Percentiles rank a stretch among this genome's conserved stretches.
These are phyloP conservation scores for Acanthurus lineatus DNA, from an alignment of 2,797 vertebrate genomes.

Conservation along the genomic window DNA sequence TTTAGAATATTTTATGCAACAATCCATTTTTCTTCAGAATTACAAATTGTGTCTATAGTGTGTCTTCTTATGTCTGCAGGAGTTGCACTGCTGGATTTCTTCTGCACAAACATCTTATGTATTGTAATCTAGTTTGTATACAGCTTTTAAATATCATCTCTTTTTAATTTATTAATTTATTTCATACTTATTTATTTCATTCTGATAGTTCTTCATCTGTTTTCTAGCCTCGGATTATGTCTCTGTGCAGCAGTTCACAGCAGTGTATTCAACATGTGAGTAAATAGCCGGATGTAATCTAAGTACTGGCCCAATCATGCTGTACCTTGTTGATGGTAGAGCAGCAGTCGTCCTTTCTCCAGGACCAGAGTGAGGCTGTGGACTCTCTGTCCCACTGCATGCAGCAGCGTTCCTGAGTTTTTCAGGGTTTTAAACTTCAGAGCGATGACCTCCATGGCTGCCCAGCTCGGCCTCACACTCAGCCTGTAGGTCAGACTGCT, in stretches of 20 bases:
- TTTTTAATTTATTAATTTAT: neutral
- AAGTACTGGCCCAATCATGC: neutral
- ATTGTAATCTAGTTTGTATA: neutral
- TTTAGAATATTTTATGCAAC: too few species aligned
- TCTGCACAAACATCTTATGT: too few species aligned
- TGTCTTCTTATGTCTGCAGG: too few species aligned
- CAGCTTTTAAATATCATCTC: neutral
- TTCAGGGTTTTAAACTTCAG: conserved; percentile 94
- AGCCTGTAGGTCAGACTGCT: conserved; percentile 94
- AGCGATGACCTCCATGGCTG: conserved; percentile 91
- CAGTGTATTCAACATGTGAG: too few species aligned
- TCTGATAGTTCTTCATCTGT: neutral
- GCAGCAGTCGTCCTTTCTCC: conserved; percentile 89
- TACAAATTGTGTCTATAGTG: too few species aligned
- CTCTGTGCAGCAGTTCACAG: neutral
- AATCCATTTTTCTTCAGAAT: too few species aligned
- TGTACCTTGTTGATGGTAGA: conserved; percentile 93
- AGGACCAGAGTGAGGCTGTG: conserved; percentile 94
- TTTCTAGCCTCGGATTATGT: neutral
- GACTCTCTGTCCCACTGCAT: conserved; percentile 92
- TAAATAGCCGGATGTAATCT: neutral
- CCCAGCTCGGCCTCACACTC: conserved; percentile 90
- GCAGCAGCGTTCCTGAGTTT: conserved; percentile 93
- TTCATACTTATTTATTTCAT: neutral
- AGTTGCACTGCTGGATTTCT: too few species aligned